These are phyloP conservation scores for Tupaia tana DNA, from an alignment of 2,113 vertebrate species.

Conservation along the genomic window DNA sequence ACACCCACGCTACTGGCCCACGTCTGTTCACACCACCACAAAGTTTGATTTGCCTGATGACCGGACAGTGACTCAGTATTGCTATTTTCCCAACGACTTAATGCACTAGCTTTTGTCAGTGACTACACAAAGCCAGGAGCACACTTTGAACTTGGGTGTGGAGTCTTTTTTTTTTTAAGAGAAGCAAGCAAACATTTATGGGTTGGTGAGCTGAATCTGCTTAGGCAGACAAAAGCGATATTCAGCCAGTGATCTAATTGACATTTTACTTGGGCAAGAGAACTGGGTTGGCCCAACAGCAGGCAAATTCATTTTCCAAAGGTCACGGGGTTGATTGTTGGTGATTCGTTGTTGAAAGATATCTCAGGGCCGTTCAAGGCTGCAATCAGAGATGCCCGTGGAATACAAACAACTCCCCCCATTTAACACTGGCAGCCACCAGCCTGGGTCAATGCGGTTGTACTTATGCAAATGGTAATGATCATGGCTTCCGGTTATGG, in stretches of 20 bases:
- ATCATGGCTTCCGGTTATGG: slow-evolving; percentile 35
- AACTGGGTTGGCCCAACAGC: slow-evolving; percentile 47
- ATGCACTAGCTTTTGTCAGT: neutral
- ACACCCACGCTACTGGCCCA: neutral
- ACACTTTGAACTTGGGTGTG: slow-evolving; percentile 40
- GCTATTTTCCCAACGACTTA: neutral
- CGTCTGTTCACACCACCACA: neutral
- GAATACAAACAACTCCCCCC: slow-evolving; percentile 83
- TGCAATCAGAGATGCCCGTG: slow-evolving; percentile 58
- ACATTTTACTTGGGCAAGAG: slow-evolving; percentile 82
- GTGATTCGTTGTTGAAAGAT: slow-evolving; percentile 83
- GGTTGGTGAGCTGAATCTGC: slow-evolving; percentile 63
- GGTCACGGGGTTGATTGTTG: slow-evolving; percentile 78
- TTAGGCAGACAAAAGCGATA: slow-evolving; percentile 75
- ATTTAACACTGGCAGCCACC: slow-evolving; percentile 48
- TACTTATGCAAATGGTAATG: slow-evolving; percentile 55
- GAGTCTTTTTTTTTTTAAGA: slow-evolving; percentile 14
- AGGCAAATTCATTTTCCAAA: slow-evolving; percentile 85
- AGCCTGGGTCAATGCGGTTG: slow-evolving; percentile 38
- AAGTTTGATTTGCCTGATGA: neutral
- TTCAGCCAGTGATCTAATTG: slow-evolving; percentile 83
- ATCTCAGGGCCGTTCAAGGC: slow-evolving; percentile 79
- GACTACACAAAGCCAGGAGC: slow-evolving; percentile 9
- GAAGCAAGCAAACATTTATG: slow-evolving; percentile 57
- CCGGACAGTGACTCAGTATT: neutral